Conservation (phyloP, 2,888 invertebrate genomes). For the Ypsolopha sequella region DNA sequence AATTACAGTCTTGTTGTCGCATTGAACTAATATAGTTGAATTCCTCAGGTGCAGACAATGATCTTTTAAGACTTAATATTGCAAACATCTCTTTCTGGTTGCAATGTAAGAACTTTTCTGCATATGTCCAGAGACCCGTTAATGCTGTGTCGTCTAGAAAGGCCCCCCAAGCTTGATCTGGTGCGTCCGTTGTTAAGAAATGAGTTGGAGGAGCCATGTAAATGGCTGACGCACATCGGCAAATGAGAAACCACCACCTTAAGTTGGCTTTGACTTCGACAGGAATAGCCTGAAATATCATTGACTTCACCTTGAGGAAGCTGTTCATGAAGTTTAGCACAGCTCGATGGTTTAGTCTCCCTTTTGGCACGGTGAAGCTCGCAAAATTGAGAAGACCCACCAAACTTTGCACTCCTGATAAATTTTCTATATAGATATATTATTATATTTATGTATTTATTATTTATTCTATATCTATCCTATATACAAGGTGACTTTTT, state of each 20-base stretch:
- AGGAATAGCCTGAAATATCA: neutral
- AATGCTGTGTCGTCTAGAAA: conserved; percentile 7
- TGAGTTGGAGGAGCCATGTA: conserved; percentile 1
- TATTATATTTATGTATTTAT: too few species aligned
- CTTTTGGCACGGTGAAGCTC: conserved; percentile 1
- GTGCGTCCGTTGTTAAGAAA: conserved; percentile 11
- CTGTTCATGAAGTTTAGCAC: neutral
- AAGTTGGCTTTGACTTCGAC: neutral
- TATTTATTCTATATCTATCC: too few species aligned
- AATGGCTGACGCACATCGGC: neutral
- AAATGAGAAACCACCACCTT: conserved; percentile 1
- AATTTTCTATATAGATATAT: too few species aligned
- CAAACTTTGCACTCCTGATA: conserved; percentile 1
- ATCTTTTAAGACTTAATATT: conserved; percentile 4
- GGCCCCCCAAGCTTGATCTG: conserved; percentile 12
- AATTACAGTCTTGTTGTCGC: conserved; percentile 11
- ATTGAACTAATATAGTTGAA: conserved; percentile 7
- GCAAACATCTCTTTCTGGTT: conserved; percentile 14
- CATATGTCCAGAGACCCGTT: conserved; percentile 6
- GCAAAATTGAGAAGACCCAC: conserved; percentile 8
- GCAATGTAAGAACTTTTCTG: conserved; percentile 9
- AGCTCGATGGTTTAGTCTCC: conserved; percentile 3
- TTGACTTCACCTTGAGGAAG: neutral
- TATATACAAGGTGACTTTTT: too few species aligned
- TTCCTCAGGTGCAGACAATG: neutral